Evolutionary conservation across 2,888 invertebrate genomes (phyloP), one percentile per base, ranked within the genome.

Genomic region (Thymelicus sylvestris): DNA sequence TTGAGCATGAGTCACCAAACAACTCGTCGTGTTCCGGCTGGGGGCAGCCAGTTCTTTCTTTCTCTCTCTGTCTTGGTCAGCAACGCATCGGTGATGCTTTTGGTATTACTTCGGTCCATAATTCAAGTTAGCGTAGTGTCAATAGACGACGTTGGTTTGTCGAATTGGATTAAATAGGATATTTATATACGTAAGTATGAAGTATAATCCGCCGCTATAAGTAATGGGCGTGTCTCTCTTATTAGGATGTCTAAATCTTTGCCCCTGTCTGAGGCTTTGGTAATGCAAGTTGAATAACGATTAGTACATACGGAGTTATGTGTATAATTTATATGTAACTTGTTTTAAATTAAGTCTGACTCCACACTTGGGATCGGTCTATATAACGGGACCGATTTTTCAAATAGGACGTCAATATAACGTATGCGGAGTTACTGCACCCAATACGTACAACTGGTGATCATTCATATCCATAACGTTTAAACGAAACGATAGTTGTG

Each of bases 161-260:
- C 81, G 81, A 76, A 67, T 81, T 80, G 74, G 77, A 82, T 77
- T 79, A 78, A 75, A 71, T 77, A 74, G 73, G 72, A 72, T 78
- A 73, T 79, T 78, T 78, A 74, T 66, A n/a, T n/a, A n/a, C n/a
- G n/a, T n/a, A 63, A 31, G 59, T 57, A 44, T 39, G 38, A 52
- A 44, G 44, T 57, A 57, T 38, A 12, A 44, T 57, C 44, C 41
- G 13, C 24, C 44, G 57, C 13, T 24, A 24, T 31, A 19, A 24
- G 10, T 19, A 19, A 6, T 48, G 10, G 50, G n/a, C 13, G 19
- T 65, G 19, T 31, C 10, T 55, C 31, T 63, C 38, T n/a, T 38
- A 63, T 48, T 48, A 47, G 47, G 62, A 64, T 50, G 63, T 64
- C 13, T 64, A 63, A 15, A 38, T 64, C 50, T 64, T 13, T 31